Evolutionary conservation across 2,113 vertebrate species (phyloP).

Genomic region (Geococcyx californianus): DNA sequence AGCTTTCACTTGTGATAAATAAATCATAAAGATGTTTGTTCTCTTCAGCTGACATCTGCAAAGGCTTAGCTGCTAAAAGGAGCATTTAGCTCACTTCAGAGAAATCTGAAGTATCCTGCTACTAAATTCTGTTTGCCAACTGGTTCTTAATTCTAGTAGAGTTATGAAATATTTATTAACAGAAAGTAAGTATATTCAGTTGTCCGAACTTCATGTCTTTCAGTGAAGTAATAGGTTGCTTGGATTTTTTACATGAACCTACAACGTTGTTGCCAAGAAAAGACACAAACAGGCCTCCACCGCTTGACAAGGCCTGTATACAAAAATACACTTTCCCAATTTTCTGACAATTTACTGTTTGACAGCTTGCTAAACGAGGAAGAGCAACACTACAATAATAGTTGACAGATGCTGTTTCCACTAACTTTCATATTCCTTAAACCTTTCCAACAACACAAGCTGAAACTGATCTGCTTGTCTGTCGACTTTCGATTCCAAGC

Average conservation of each 20-base stretch:
- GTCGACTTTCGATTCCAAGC: background rate
- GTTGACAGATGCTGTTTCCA: constrained; percentile 65
- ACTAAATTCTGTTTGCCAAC: background rate
- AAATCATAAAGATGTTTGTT: background rate
- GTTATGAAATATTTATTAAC: constrained; percentile 30
- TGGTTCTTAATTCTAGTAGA: constrained; percentile 23
- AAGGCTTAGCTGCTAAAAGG: background rate
- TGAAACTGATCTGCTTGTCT: background rate
- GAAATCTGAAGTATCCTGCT: background rate
- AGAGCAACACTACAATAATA: constrained; percentile 25
- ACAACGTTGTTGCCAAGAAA: background rate
- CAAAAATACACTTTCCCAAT: background rate
- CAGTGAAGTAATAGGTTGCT: background rate
- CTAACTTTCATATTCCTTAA: constrained; percentile 3
- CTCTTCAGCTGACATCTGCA: constrained; percentile 38
- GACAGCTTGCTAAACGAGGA: constrained; percentile 63
- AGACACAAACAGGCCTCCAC: background rate
- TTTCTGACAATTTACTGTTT: constrained; percentile 43
- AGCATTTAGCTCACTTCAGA: constrained; percentile 8
- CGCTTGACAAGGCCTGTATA: background rate
- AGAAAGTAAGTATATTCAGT: background rate
- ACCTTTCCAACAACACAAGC: background rate
- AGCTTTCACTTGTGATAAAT: constrained; percentile 42
- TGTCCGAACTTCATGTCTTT: background rate
- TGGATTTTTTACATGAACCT: background rate